Base-by-base conservation (phyloP, 1,140 invertebrate species). In the Drosophila kohkoa region DNA sequence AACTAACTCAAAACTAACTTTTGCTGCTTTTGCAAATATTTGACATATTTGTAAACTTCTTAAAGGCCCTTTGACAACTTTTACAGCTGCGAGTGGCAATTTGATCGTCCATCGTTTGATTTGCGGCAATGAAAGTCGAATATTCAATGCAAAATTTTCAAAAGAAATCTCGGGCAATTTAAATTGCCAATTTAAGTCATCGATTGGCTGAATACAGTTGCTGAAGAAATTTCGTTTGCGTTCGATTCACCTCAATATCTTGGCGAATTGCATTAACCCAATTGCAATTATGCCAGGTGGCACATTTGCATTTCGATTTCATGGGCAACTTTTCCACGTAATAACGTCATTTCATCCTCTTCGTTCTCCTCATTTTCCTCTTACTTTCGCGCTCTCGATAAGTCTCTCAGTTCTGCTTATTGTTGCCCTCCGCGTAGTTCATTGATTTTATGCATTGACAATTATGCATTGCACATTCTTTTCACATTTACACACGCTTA, bases 381-480 rank as follows among this genome's bases (percentile, higher is more conserved):
- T n/a, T n/a, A n/a, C n/a, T n/a, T n/a, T n/a, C n/a, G n/a, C n/a
- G n/a, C n/a, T n/a, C n/a, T n/a, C n/a, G n/a, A n/a, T n/a, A n/a
- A n/a, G n/a, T n/a, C n/a, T n/a, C 20, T 41, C 16, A 43, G 30
- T 13, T 4, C 0, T 11, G 16, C 35, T 5, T 20, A 10, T 11
- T 16, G 10, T 25, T 15, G 35, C 15, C 41, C 38, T 35, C 11
- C 16, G 32, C 16, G 25, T 25, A 11, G 35, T 11, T 57, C 54
- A 57, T 57, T 57, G 16, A 57, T 57, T 57, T 43, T 43, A 43
- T 43, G 41, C 35, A 57, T 57, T 41, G 16, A 8, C 35, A 57
- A 43, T 43, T 43, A 43, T 43, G 11, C 38, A 1, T 6, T 32
- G 7, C 5, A 38, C 8, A 2, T 38, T 43, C n/a, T 13, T 43